Base-by-base conservation (phyloP, 1,140 invertebrate genomes). In the Zaprionus africanus region DNA sequence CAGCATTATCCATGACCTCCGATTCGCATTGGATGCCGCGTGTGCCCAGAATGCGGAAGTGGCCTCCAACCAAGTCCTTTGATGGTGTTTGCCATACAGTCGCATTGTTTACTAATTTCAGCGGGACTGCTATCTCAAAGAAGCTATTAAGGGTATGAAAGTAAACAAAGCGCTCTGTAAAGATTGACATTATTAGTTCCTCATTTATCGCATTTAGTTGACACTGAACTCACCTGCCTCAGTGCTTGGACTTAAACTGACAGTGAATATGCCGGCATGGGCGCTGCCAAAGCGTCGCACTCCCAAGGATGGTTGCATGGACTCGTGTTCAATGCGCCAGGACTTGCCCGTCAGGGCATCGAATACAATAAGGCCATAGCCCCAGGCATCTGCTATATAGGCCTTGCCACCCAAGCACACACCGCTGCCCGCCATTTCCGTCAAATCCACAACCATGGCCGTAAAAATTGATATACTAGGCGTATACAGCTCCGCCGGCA, bases 351-450 rank as follows among this genome's bases (percentile, higher is more conserved):
- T 91, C 0, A 85, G 69, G 1, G 94, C 94, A 85, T 97, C 96
- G 59, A 96, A 96, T 3, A 97, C 96, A 1, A 97, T 91, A 0
- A 97, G 68, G 0, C 94, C 94, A 86, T 94, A 96, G 3, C 94
- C 95, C n/a, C 94, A 94, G 5, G 96, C 95, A 81, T 97, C 96
- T 0, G 96, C 95, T 5, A 97, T 94, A 79, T 97, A 97, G 5
- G 96, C 95, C 64, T 93, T 96, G 0, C 95, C 95, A 31, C 96
- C 93, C 0, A 80, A 49, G 77, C 96, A 97, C n/a, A 94, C 93
- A 0, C 83, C 79, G 7, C 78, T 64, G 0, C 72, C 64, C 1
- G 24, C 60, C 3, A 43, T 51, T 17, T 93, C 91, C 43, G 94
- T 90, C 1, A 96, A 90, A 76, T 97, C 96, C 0, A 96, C 94